Percentiles rank a stretch among this genome's conserved stretches.
Conservation (phyloP, 2,888 invertebrate species). For the Drosophila lutescens region DNA sequence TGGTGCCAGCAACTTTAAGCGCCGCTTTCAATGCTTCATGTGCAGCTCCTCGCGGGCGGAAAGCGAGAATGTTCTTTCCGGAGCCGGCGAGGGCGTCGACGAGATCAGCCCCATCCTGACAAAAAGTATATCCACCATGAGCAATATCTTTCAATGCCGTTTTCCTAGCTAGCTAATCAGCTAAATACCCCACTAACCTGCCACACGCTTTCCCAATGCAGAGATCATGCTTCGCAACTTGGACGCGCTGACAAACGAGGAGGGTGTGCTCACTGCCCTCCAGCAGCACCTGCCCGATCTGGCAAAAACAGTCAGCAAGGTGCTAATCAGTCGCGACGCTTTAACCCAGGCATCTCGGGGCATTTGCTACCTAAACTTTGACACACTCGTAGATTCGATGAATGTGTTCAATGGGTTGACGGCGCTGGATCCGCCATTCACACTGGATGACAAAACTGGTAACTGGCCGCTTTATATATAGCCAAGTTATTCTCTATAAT, state of each 20-base stretch:
- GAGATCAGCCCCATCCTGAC: constrained; percentile 93
- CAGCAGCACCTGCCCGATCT: constrained; percentile 89
- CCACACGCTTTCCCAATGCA: constrained; percentile 74
- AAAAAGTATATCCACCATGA: constrained; percentile 86
- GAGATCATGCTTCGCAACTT: constrained; percentile 94
- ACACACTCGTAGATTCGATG: constrained; percentile 93
- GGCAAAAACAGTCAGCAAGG: constrained; percentile 92
- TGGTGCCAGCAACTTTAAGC: constrained; percentile 97
- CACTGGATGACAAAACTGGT: constrained; percentile 85
- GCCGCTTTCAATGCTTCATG: constrained; percentile 96
- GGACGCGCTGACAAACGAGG: constrained; percentile 96
- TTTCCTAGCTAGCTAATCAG: constrained; percentile 20
- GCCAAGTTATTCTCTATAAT: not conserved
- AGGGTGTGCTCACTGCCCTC: constrained; percentile 93
- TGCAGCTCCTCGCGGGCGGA: constrained; percentile 95
- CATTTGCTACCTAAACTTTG: constrained; percentile 92
- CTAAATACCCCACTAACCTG: constrained; percentile 23
- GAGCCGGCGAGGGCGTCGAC: constrained; percentile 91
- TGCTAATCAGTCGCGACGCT: constrained; percentile 93
- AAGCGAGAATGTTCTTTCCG: constrained; percentile 87
- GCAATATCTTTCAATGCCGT: constrained; percentile 27
- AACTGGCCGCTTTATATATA: not conserved
- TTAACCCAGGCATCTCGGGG: constrained; percentile 93
- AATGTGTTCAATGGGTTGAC: constrained; percentile 90
- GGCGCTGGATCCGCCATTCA: constrained; percentile 84